Evolutionary conservation across 2,113 vertebrate genomes (phyloP), one percentile per base, ranked within the genome.

Genomic region (Otocyon megalotis): DNA sequence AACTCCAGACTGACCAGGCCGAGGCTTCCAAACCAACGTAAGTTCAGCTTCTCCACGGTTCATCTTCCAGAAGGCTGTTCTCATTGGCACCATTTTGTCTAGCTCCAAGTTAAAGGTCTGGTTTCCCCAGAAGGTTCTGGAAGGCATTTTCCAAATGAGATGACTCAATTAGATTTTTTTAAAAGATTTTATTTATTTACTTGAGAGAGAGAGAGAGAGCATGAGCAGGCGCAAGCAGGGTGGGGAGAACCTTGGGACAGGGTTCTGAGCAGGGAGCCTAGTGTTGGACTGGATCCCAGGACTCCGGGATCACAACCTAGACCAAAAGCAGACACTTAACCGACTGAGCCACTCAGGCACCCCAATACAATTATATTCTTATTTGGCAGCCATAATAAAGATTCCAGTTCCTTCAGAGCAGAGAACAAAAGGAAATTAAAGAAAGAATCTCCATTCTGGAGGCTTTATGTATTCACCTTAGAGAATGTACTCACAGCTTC

Each of bases 11-110:
- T 0, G 99, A 99, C 98, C 99, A 99, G 97, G 99, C 99, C 0
- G 99, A 99, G 97, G 99, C 99, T 43, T 99, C 99, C 2, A 99
- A 99, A 96, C 99, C 99, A 91, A 99, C 99, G 99, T 99, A 99
- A 99, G 99, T 98, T 79, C 93, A 50, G 17, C 65, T 94, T 85
- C 48, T 92, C 62, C 50, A 0, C 0, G 10, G 0, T 77, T 30
- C 3, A 1, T 69, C 50, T 74, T 35, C 35, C 72, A 72, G 53
- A 24, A 0, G 0, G 0, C 76, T 87, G 26, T 30, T 12, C 3
- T 69, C 26, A 3, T 9, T 35, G 56, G 13, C 3, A 50, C n/a
- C 17, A 11, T 81, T 63, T 48, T 43, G 48, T 19, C 19, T 7
- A 58, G 19, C n/a, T 86, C 13, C 81, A 90, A 48, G 16, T 13